phyloP scores from a whole-genome alignment of 2,113 vertebrate species.

The Syrmaticus mikado region DNA sequence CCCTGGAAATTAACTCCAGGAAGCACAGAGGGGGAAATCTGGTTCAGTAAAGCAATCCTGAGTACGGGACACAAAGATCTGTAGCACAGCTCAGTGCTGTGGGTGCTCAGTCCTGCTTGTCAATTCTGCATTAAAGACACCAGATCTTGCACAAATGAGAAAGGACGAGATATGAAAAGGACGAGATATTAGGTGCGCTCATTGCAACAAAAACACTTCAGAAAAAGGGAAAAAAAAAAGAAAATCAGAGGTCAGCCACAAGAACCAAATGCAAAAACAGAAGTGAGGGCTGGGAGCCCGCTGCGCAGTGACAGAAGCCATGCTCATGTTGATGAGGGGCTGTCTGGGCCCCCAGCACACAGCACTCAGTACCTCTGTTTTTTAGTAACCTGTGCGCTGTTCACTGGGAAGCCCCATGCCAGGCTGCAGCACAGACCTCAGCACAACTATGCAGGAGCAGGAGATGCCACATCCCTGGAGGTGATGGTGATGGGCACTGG shows the following conservation, averaged over 20 bases:
- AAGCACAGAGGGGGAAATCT: slow-evolving; percentile 5
- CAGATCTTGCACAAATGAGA: background rate
- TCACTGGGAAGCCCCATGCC: background rate
- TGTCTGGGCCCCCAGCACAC: too few relatives aligned
- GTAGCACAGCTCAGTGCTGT: background rate
- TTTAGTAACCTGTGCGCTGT: background rate
- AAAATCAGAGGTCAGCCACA: background rate
- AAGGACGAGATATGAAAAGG: background rate
- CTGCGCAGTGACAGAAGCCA: rapidly evolving
- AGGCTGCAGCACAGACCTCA: background rate
- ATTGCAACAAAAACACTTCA: background rate
- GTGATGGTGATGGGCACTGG: too few relatives aligned
- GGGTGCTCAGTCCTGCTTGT: background rate
- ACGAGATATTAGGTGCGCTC: background rate
- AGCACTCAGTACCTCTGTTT: too few relatives aligned
- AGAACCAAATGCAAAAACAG: background rate
- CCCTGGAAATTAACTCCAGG: slow-evolving; percentile 56
- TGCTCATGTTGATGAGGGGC: background rate
- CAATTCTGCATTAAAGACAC: background rate
- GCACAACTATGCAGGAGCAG: background rate
- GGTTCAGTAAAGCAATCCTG: slow-evolving; percentile 2
- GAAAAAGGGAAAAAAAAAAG: background rate
- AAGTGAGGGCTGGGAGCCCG: background rate
- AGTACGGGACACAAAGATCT: background rate
- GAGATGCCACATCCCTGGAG: too few relatives aligned